Percentiles rank a stretch among this genome's conserved stretches.
Conservation (phyloP, 1,140 invertebrate genomes). For the Drosophila mauritiana region DNA sequence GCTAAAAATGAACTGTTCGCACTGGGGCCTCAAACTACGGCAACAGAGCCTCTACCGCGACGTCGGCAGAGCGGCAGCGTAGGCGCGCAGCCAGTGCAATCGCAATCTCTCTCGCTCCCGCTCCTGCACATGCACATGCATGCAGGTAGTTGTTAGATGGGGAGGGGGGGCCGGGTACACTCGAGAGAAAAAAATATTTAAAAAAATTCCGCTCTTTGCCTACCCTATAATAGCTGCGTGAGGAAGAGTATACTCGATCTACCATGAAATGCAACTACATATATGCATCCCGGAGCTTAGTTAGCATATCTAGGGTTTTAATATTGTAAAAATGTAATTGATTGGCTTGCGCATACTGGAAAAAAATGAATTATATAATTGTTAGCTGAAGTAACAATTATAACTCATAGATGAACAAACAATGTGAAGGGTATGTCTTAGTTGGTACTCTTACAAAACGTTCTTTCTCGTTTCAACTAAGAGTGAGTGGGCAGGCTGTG, state of each 20-base stretch:
- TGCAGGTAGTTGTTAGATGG: conserved; percentile 57
- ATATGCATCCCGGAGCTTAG: too few species aligned
- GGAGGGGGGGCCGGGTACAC: conserved; percentile 1
- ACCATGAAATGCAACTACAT: neutral
- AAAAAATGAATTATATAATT: too few species aligned
- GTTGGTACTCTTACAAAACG: neutral
- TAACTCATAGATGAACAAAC: too few species aligned
- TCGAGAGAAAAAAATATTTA: conserved; percentile 26
- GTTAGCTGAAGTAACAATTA: too few species aligned
- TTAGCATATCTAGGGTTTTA: too few species aligned
- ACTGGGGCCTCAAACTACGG: conserved; percentile 56
- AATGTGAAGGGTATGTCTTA: conserved; percentile 1
- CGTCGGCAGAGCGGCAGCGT: conserved; percentile 27
- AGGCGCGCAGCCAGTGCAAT: conserved; percentile 54
- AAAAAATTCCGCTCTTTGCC: conserved; percentile 42
- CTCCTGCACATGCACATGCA: conserved; percentile 50
- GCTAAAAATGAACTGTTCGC: conserved; percentile 74
- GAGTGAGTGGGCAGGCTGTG: conserved; percentile 61
- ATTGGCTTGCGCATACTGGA: too few species aligned
- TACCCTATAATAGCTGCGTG: neutral
- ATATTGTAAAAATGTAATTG: too few species aligned
- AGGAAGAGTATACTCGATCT: neutral
- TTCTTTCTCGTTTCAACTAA: conserved; percentile 26
- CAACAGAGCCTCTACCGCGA: conserved; percentile 12
- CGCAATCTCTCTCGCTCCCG: conserved; percentile 23